Percentiles rank a stretch among this genome's conserved stretches.
Evolutionary conservation across 2,113 vertebrate genomes (phyloP).

Genomic region (Tachysurus vachellii): DNA sequence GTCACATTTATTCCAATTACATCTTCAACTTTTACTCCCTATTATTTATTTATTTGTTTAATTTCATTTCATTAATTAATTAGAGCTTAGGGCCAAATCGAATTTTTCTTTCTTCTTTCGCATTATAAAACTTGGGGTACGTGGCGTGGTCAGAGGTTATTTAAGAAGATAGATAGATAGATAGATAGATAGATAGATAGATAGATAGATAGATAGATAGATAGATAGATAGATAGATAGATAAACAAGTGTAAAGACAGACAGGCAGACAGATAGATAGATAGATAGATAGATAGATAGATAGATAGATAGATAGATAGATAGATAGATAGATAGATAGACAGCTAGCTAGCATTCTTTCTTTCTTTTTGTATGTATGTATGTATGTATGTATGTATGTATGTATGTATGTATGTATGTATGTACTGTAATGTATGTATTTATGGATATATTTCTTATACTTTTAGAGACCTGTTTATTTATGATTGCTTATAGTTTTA

Average conservation of each 20-base stretch:
- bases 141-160: not conserved
- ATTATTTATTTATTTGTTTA: not conserved
- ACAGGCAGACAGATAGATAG: not conserved
- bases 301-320: not conserved
- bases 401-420: not conserved
- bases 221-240: not conserved
- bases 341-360: no score
- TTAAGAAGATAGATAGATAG: not conserved
- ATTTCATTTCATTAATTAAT: not conserved
- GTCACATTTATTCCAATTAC: constrained; percentile 12
- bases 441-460: no score
- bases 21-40: not conserved
- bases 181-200: not conserved
- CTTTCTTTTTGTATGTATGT: not conserved
- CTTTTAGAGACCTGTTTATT: no score
- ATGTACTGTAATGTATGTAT: not conserved
- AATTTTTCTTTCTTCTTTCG: not conserved
- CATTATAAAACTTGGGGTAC: not conserved
- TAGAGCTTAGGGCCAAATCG: not conserved
- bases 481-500: not conserved
- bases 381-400: not conserved
- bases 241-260: not conserved
- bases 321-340: not conserved
- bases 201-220: not conserved
- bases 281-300: not conserved